Base-by-base conservation (phyloP, 1,140 invertebrate species). In the Drosophila lacertosa region DNA sequence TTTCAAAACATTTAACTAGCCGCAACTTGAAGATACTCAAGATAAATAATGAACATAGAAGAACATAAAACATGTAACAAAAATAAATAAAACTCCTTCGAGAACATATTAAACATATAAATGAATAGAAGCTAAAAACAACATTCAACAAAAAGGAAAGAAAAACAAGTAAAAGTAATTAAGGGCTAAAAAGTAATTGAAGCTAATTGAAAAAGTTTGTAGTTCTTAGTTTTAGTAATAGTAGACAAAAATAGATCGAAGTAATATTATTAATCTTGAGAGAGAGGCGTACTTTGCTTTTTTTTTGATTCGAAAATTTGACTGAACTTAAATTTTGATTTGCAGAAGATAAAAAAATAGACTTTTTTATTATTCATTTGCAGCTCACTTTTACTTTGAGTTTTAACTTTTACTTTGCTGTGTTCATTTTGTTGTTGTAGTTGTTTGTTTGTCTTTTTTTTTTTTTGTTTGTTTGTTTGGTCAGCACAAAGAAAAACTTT, bases 401-500 rank as follows among this genome's bases (percentile, higher is more conserved):
- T 69, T 57, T 70, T 37, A 32, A 53, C 37, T 45, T 66, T 66
- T n/a, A 5, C 11, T 64, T 45, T 60, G 79, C 70, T 74, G 50
- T 32, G 74, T 84, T 74, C 32, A 54, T 32, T 64, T 53, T 57
- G 11, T 59, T 66, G 50, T 51, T 40, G 69, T 48, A 40, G 63
- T 65, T 18, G 59, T 48, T 74, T 37, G 50, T 37, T 67, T 50
- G 44, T 63, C 42, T 58, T 67, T 45, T 42, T 48, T 75, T 69
- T 64, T 53, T 59, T 58, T 67, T 77, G 47, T 64, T 63, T 53
- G 39, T 60, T 60, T 51, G 40, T 48, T 59, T 63, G 57, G 64
- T 47, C 65, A 74, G 74, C 77, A 79, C 67, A 77, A 78, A 89
- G 78, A 74, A 80, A 86, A 82, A 89, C 74, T 91, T 95, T 97